These are phyloP conservation scores for Tenthredo distinguenda DNA, from an alignment of 2,888 invertebrate genomes.

Conservation along the genomic window DNA sequence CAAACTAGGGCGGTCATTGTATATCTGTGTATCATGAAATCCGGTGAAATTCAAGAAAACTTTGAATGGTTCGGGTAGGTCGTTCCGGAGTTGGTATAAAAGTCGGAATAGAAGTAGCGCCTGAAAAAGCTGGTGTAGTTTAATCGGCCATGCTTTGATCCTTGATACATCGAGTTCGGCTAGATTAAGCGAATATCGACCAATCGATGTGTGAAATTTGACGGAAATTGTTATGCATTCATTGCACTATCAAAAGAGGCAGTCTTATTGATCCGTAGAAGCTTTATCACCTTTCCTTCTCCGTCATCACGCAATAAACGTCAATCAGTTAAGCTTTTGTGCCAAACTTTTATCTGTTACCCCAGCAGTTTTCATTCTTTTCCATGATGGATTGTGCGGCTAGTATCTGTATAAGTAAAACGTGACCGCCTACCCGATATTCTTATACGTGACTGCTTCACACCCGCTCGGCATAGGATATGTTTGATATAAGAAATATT, in stretches of 20 bases:
- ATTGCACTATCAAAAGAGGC: background rate
- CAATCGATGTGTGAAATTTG: background rate
- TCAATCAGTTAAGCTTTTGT: constrained; percentile 40
- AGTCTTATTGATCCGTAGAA: background rate
- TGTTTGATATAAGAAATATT: background rate
- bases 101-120: background rate
- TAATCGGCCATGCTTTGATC: background rate
- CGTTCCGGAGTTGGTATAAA: background rate
- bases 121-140: background rate
- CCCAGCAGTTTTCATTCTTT: constrained; percentile 33
- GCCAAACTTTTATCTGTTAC: constrained; percentile 19
- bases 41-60: background rate
- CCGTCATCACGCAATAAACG: constrained; percentile 14
- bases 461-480: background rate
- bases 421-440: background rate
- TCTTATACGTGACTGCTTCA: constrained; percentile 13
- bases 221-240: background rate
- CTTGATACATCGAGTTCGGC: background rate
- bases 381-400: constrained; percentile 26
- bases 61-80: background rate
- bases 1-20: background rate
- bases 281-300: background rate
- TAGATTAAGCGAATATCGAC: background rate
- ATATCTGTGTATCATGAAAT: background rate
- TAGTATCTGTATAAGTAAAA: constrained; percentile 25